Evolutionary conservation across 1,140 invertebrate species (phyloP).

Genomic region (Drosophila ficusphila): DNA sequence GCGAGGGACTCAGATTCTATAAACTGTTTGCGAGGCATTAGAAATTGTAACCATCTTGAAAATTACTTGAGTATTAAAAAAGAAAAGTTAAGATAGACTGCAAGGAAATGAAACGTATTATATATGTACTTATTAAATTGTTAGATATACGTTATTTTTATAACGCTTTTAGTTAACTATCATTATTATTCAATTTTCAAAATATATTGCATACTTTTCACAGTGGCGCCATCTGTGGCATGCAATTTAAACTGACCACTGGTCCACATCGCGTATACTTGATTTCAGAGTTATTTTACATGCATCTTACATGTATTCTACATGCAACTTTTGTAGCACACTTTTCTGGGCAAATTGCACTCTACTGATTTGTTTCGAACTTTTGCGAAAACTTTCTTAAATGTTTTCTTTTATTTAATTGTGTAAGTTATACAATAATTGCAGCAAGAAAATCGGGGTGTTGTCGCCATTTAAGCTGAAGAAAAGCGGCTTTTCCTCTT

Average conservation of each 20-base stretch:
- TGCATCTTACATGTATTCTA: conserved; percentile 8
- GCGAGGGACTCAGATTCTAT: not conserved
- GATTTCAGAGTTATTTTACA: conserved; percentile 17
- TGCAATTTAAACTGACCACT: conserved; percentile 4
- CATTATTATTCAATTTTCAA: no score
- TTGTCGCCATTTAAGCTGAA: not conserved
- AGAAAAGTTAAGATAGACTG: no score
- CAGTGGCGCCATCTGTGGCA: conserved; percentile 15
- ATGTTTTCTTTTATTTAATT: conserved; percentile 15
- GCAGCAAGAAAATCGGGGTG: not conserved
- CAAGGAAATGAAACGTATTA: no score
- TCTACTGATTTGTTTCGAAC: not conserved
- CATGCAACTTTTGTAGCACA: conserved; percentile 26
- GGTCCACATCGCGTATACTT: conserved; percentile 22
- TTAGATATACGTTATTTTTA: no score
- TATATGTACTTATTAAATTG: no score
- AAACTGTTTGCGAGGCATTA: no score
- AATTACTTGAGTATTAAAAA: no score
- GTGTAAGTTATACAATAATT: not conserved
- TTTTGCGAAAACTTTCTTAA: not conserved
- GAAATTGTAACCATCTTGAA: no score
- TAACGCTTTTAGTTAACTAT: no score
- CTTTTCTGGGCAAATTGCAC: conserved; percentile 3
- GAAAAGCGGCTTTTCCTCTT: not conserved
- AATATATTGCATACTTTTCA: not conserved